These are phyloP conservation scores for Stichodactyla helianthus DNA, from an alignment of 64 coral and sea anemone species.

Conservation along the genomic window DNA sequence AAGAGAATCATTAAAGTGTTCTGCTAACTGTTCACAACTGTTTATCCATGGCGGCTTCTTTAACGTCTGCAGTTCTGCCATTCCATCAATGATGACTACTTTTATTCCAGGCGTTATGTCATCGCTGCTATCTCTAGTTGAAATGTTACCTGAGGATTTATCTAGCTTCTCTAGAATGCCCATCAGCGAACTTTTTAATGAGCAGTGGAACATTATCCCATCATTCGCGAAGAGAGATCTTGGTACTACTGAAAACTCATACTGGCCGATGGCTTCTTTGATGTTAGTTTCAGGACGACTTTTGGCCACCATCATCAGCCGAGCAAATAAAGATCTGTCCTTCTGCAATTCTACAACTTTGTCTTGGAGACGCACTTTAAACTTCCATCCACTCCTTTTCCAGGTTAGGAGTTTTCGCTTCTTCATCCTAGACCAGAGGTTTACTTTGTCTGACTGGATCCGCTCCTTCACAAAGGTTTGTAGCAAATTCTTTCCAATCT, in stretches of 20 bases:
- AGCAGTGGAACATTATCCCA: constrained; percentile 33
- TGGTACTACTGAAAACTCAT: constrained; percentile 30
- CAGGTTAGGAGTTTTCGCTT: constrained; percentile 20
- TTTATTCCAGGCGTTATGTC: not conserved
- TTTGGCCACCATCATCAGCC: constrained; percentile 37
- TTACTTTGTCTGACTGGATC: constrained; percentile 9
- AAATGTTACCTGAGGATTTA: not conserved
- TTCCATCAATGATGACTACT: constrained; percentile 28
- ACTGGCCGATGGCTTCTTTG: constrained; percentile 31
- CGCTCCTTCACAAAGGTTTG: constrained; percentile 10
- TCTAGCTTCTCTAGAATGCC: constrained; percentile 21
- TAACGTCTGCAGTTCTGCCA: constrained; percentile 39
- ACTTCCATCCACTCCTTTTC: constrained; percentile 15
- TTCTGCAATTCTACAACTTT: constrained; percentile 15
- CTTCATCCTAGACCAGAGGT: not conserved
- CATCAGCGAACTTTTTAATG: constrained; percentile 19
- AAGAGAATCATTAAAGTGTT: constrained; percentile 27
- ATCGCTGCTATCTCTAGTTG: not conserved
- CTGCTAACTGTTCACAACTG: constrained; percentile 10
- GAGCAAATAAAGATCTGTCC: constrained; percentile 20
- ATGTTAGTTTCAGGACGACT: constrained; percentile 27
- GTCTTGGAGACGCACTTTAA: not conserved
- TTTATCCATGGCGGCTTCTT: constrained; percentile 22
- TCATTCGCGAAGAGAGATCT: constrained; percentile 16
- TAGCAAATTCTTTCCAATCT: constrained; percentile 32